Conservation (phyloP, 2,797 vertebrate species). For the Rhincodon typus region DNA sequence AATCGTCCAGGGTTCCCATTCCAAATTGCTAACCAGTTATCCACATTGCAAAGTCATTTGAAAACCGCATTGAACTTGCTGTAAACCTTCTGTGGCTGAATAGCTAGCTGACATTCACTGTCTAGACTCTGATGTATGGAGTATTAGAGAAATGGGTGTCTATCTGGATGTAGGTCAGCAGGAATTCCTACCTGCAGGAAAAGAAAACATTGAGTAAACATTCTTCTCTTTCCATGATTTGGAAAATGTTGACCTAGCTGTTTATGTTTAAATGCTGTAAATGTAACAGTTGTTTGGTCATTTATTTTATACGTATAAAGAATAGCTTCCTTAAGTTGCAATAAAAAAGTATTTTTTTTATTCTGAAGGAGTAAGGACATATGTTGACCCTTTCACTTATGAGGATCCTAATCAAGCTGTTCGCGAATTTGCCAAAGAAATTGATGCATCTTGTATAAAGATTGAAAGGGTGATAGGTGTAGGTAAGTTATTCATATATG, state of each 20-base stretch:
- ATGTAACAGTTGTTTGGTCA: neutral
- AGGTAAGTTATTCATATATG: constrained; percentile 60
- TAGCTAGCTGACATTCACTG: neutral
- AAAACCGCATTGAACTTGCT: neutral
- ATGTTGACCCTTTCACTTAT: constrained; percentile 94
- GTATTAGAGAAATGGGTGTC: neutral
- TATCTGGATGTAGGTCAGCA: neutral
- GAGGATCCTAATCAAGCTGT: constrained; percentile 98
- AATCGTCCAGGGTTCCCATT: neutral
- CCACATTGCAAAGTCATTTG: neutral
- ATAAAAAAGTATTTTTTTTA: constrained; percentile 41
- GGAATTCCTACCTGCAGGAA: too few species aligned
- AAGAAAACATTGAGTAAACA: neutral
- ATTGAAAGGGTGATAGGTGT: constrained; percentile 98
- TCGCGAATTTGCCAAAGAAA: constrained; percentile 96
- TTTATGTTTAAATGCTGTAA: neutral
- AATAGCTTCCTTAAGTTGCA: neutral
- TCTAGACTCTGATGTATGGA: neutral
- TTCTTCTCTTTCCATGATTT: too few species aligned
- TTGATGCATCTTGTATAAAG: constrained; percentile 94
- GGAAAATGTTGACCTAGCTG: neutral
- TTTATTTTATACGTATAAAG: neutral
- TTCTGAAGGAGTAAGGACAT: constrained; percentile 84
- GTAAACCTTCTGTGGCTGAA: neutral
- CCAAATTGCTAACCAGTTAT: neutral